Base-by-base conservation (phyloP, 2,113 vertebrate species). In the Limanda limanda region DNA sequence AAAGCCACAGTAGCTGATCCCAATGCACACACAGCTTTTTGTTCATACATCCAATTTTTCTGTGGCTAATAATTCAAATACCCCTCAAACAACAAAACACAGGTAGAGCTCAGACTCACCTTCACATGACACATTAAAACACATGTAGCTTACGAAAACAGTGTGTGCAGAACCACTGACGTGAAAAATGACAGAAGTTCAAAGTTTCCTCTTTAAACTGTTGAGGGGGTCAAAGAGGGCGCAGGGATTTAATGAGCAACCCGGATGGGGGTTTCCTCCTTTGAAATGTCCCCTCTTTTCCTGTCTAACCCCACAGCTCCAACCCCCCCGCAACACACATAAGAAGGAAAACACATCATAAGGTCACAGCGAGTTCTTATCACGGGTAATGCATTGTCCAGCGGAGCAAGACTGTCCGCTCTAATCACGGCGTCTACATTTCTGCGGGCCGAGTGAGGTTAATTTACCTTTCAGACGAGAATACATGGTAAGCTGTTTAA, bases 321-420 rank as follows among this genome's bases (percentile, higher is more conserved):
- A 47, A 48, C 11, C 3, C 14, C 37, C 4, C 6, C 20, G 47
- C 62, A 69, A 63, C 70, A 78, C 76, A 71, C 63, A 69, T 42
- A 57, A 48, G 64, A 76, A 74, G 79, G 68, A 74, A 86, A 86
- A 90, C 58, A 70, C 86, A 88, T 84, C 78, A 76, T 51, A 27
- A 71, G 73, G 71, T 85, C 72, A 82, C 64, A 83, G 70, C 71
- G 31, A 78, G 83, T 69, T 82, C 70, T 80, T 84, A 71, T 87
- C 77, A 72, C 12, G 62, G 70, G 23, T 81, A 81, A 90, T 83
- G 83, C 37, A 52, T 79, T 79, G 83, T 79, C 76, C 79, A 76
- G 78, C 63, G 65, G 76, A 59, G 59, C 70, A 73, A 35, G 57
- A 42, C 76, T 77, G 83, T 81, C 86, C 65, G 45, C 40, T 81